These are phyloP conservation scores for Nudaria mundana DNA, from an alignment of 2,888 invertebrate species.

Conservation along the genomic window DNA sequence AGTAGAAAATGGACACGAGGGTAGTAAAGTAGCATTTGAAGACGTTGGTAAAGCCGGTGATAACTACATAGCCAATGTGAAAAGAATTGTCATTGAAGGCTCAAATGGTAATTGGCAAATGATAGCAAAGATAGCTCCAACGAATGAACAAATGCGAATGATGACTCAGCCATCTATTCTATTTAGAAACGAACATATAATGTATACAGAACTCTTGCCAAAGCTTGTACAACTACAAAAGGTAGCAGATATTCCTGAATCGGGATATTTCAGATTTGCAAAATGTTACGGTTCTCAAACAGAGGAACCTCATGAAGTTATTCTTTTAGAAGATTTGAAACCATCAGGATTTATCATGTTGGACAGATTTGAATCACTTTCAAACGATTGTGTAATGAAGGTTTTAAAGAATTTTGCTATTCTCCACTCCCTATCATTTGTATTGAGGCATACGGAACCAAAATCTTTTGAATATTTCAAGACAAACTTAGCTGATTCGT, in stretches of 20 bases:
- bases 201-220: slow-evolving; percentile 43
- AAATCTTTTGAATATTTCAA: slow-evolving; percentile 28
- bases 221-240: slow-evolving; percentile 40
- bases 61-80: slow-evolving; percentile 40
- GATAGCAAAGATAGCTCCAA: slow-evolving; percentile 49
- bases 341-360: slow-evolving; percentile 36
- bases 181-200: slow-evolving; percentile 42
- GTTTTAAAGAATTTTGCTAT: slow-evolving; percentile 45
- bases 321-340: slow-evolving; percentile 49
- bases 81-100: slow-evolving; percentile 31
- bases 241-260: slow-evolving; percentile 34
- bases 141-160: slow-evolving; percentile 21
- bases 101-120: slow-evolving; percentile 32
- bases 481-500: slow-evolving; percentile 24
- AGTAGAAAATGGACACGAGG: slow-evolving; percentile 33
- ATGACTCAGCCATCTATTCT: slow-evolving; percentile 15
- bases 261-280: slow-evolving; percentile 38
- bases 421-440: slow-evolving; percentile 49
- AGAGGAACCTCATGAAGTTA: slow-evolving; percentile 41
- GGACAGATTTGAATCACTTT: slow-evolving; percentile 39
- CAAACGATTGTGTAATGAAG: slow-evolving; percentile 34
- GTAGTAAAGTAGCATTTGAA: slow-evolving; percentile 32
- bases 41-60: slow-evolving; percentile 41
- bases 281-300: slow-evolving; percentile 40
- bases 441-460: slow-evolving; percentile 39